Evolutionary conservation across 2,113 vertebrate species (phyloP), one percentile per base, ranked within the genome.

Genomic region (Phoenicopterus ruber): DNA sequence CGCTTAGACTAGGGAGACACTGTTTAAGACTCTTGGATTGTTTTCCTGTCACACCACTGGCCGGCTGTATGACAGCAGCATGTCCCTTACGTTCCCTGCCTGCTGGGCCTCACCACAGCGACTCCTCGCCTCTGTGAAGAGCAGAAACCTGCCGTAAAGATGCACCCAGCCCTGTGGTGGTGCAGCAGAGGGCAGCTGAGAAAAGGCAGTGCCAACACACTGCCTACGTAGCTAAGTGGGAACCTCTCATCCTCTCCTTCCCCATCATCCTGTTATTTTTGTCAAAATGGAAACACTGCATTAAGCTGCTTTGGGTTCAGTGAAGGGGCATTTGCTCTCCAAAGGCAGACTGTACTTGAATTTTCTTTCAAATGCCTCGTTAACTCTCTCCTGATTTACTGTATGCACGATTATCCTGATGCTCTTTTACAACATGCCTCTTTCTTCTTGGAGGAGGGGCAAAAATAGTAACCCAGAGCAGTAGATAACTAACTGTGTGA

Each of bases 291-390:
- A 92, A 86, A 29, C 79, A 61, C 26, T 80, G 58, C 86, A 55
- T 92, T 92, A 86, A 90, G 86, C 66, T 73, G 24, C 88, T 94
- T 94, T 90, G 95, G 94, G 93, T 95, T 96, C 95, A 96, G 40
- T 80, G 94, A 34, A 61, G 74, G 93, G 94, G 7, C 85, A 83
- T 52, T 44, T 80, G 66, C 79, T 80, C 21, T 72, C 79, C 74
- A 57, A 88, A 93, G 85, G 82, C 96, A 90, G 62, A 28, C 54
- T 80, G 32, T 58, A 82, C 82, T 86, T 88, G 84, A 83, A 59
- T 93, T 94, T 88, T 34, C 58, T 76, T 94, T 91, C 62, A 40
- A 82, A 92, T 77, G 88, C 88, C 58, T 96, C 7, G 6, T 93
- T 95, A 92, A 71, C 52, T 91, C 74, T 87, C 47, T 78, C 88